Evolutionary conservation across 2,797 vertebrate genomes (phyloP).

Genomic region (Micromesistius poutassou): DNA sequence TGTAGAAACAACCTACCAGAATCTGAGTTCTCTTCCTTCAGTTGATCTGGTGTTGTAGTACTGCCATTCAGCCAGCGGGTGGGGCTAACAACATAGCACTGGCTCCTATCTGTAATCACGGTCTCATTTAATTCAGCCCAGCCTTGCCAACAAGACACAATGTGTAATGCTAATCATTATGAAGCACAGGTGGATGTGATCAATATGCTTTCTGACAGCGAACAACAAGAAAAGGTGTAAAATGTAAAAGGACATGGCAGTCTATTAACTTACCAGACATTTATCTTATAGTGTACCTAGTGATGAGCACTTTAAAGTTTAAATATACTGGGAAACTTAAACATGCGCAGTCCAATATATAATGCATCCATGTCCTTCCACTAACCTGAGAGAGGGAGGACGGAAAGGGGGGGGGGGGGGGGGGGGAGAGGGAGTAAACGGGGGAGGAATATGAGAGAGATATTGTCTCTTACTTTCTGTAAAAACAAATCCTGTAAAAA

Average conservation of each 20-base stretch:
- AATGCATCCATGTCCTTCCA: slow-evolving; percentile 61
- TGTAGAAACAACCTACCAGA: background rate
- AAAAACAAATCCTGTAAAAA: slow-evolving; percentile 8
- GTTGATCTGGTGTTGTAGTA: slow-evolving; percentile 16
- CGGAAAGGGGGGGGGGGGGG: background rate
- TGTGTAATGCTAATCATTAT: background rate
- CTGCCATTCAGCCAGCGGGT: slow-evolving; percentile 49
- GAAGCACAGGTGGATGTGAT: background rate
- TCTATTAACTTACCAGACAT: background rate
- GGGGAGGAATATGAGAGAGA: background rate
- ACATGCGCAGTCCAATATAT: slow-evolving; percentile 64
- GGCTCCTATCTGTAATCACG: background rate
- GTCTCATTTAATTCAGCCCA: too few relatives aligned
- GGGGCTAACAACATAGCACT: slow-evolving; percentile 66
- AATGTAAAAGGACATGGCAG: background rate
- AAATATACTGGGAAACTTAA: slow-evolving; percentile 53
- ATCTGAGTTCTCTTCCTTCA: background rate
- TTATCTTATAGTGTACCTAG: slow-evolving; percentile 12
- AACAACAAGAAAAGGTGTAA: background rate
- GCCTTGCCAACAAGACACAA: background rate
- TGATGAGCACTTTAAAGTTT: slow-evolving; percentile 60
- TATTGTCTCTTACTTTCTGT: background rate
- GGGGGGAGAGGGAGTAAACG: slow-evolving; percentile 9
- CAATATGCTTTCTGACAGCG: background rate
- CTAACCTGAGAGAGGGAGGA: slow-evolving; percentile 33